Evolutionary conservation across 2,113 vertebrate species (phyloP), one percentile per base, ranked within the genome.

Genomic region (Mirounga angustirostris): DNA sequence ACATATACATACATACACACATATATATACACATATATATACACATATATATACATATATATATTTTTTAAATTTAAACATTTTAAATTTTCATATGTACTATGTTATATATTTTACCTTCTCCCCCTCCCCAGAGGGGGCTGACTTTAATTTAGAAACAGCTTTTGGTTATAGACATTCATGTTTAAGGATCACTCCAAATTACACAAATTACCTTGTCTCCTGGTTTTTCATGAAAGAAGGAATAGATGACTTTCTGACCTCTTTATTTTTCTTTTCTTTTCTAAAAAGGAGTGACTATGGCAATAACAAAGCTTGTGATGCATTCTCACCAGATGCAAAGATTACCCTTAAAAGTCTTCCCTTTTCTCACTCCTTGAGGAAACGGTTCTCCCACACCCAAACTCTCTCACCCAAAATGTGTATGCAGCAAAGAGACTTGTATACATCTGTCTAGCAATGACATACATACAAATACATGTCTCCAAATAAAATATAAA

Each of bases 81-180:
- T 24, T 40, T 73, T 14, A 26, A 43, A 43, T 93, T 52, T 85
- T 54, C 24, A 21, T 40, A 50, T 19, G 33, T 40, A n/a, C 4
- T 43, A 15, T 67, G 30, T 40, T 30, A 22, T 30, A 30, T 63
- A 28, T 16, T 19, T 52, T 63, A 50, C 28, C 40, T 71, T 67
- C 30, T 69, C 33, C 65, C 65, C 33, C 18, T 36, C 71, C 22
- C 36, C 5, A 40, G 11, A 43, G 46, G 46, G 46, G 95, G 33
- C 97, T 86, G 91, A 69, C 67, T 99, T 99, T 99, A 98, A 98
- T 99, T 95, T 95, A 74, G 82, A 95, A 84, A 98, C 89, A 97
- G 46, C 95, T 98, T 89, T 97, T 96, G 97, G 96, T 89, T 97
- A 98, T 19, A 95, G 81, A 84, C 63, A 94, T 94, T 97, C 81